phyloP scores from a whole-genome alignment of 2,888 invertebrate genomes.

The Siphlonurus alternatus region DNA sequence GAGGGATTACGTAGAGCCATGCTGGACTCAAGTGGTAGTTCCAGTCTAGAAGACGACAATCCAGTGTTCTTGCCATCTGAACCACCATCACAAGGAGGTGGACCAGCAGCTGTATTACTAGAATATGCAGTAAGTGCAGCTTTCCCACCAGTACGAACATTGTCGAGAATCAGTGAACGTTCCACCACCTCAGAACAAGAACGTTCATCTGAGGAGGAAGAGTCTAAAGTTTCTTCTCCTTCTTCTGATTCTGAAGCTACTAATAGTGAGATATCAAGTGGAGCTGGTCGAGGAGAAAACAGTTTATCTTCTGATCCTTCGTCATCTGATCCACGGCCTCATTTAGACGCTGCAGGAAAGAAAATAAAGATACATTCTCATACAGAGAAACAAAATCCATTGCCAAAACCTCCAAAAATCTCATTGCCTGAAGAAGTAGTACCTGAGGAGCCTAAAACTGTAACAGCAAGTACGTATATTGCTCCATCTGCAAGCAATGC shows the following conservation, averaged over 20 bases:
- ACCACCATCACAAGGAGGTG: conserved; percentile 24
- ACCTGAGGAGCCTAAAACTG: conserved; percentile 3
- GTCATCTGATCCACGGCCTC: neutral
- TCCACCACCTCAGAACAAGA: conserved; percentile 75
- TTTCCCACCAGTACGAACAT: conserved; percentile 36
- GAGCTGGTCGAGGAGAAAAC: neutral
- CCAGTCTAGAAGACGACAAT: conserved; percentile 54
- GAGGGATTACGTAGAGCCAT: conserved; percentile 33
- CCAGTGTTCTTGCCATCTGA: conserved; percentile 14
- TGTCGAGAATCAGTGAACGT: conserved; percentile 73
- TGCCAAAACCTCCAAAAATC: neutral
- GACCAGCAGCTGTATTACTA: conserved; percentile 26
- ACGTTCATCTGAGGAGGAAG: conserved; percentile 69
- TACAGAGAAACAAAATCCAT: neutral
- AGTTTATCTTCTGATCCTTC: conserved; percentile 66
- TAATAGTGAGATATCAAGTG: conserved; percentile 11
- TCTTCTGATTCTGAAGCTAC: conserved; percentile 8
- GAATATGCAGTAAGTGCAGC: conserved; percentile 1
- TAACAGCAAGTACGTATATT: conserved; percentile 3
- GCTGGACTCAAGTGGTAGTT: conserved; percentile 69
- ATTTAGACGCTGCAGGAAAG: neutral
- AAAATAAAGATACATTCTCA: neutral
- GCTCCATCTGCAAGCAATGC: neutral
- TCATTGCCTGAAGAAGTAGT: neutral
- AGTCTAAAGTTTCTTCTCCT: conserved; percentile 47